Evolutionary conservation across 2,113 vertebrate genomes (phyloP).

Genomic region (Macaca fascicularis): T2T-MFA8v1.1 NC_088386.1:54415501-54416000

Average conservation of each 20-base stretch:
- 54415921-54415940: background rate
- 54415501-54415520: constrained; percentile 41
- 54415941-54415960: background rate
- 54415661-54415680: background rate
- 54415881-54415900: background rate
- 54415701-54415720: background rate
- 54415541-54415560: constrained; percentile 47
- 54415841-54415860: background rate
- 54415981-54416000: background rate
- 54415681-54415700: background rate
- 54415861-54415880: background rate
- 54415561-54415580: constrained; percentile 2
- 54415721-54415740: background rate
- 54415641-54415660: background rate
- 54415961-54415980: background rate
- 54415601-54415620: background rate
- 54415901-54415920: background rate
- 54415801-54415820: background rate
- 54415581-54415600: background rate
- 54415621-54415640: constrained; percentile 33
- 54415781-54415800: background rate
- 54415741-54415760: background rate
- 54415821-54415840: background rate
- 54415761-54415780: background rate
- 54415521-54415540: constrained; percentile 55